Evolutionary conservation across 2,113 vertebrate genomes (phyloP), one percentile per base, ranked within the genome.

Genomic region (Phycodurus eques): DNA sequence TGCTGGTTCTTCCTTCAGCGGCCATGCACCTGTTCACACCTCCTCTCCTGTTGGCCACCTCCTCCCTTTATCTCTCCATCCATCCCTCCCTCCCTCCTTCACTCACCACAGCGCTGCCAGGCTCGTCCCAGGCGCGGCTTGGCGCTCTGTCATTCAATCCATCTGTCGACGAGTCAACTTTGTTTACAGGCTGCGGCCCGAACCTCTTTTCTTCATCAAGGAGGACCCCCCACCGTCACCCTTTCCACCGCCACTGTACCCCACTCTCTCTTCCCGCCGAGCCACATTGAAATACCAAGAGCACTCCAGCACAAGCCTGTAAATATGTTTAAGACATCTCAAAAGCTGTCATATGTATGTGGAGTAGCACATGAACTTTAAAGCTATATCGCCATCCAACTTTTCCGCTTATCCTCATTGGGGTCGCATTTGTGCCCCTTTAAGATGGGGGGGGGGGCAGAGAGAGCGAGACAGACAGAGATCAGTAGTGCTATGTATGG

Each of bases 81-180:
- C 77, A 57, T 64, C 68, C 69, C 73, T 77, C 70, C 53, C 76
- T 44, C 72, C 2, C 84, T 63, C 84, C 8, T 84, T 70, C 84
- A 61, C 75, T 81, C 79, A 72, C 79, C 74, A 73, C 78, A 15
- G 79, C 93, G 95, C 95, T 98, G 98, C 98, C 98, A 98, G 96
- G 95, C 94, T 95, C 94, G 93, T 96, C 96, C 96, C 97, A 98
- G 96, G 98, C 97, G 96, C 96, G 93, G 91, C 87, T 95, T 96
- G 98, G 95, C 95, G 96, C 96, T 98, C 97, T 97, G 96, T 98
- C 98, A 99, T 98, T 99, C 97, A 99, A 98, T 98, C 98, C 98
- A 98, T 99, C 98, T 98, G 98, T 98, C 96, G 95, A 95, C 98
- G 80, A 98, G 96, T 98, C 96, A 98, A 99, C 98, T 98, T 98